Evolutionary conservation across 2,113 vertebrate species (phyloP), one percentile per base, ranked within the genome.

Genomic region (Oxygymnocypris stewartii): DNA sequence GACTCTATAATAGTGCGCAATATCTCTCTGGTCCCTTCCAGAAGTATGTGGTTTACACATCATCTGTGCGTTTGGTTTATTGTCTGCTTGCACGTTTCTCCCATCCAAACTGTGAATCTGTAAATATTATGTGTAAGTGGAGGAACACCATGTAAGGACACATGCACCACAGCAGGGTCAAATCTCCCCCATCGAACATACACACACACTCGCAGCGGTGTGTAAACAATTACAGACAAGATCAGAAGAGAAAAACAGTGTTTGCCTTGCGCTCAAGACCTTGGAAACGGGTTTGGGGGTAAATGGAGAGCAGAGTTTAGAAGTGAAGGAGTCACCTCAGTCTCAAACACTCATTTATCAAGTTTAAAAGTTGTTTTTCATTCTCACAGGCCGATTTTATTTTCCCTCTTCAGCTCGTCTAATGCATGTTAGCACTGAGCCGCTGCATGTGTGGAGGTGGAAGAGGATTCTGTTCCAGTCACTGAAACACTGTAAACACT

Each of bases 121-220:
- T 82, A 82, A 82, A 71, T 71, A 82, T 82, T 82, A 82, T 23
- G 42, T 13, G 28, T 25, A 14, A 61, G 78, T 49, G 44, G 42
- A 86, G 40, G 47, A 65, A 28, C 40, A 37, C 51, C 57, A 69
- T 69, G 44, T 84, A 80, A 25, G 84, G 75, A 84, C 75, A 80
- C 82, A 84, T 69, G 37, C 76, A 84, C 31, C 77, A 49, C 80
- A 61, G 49, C 16, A 28, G 13, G 31, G 49, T 63, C 49, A 49
- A 6, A 57, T 79, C 76, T 37, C 63, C 23, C 0, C 73, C 7
- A 8, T 20, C 42, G 13, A 35, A 81, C 77, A 82, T 7, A 67
- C 79, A 78, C 73, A 82, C 44, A 75, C 76, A 67, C 49, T n/a
- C 57, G 54, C 57, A 54, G 54, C 20, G 1, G 51, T 28, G 65